Conservation (phyloP, 2,888 invertebrate genomes). For the Drosophila austrosaltans region DNA sequence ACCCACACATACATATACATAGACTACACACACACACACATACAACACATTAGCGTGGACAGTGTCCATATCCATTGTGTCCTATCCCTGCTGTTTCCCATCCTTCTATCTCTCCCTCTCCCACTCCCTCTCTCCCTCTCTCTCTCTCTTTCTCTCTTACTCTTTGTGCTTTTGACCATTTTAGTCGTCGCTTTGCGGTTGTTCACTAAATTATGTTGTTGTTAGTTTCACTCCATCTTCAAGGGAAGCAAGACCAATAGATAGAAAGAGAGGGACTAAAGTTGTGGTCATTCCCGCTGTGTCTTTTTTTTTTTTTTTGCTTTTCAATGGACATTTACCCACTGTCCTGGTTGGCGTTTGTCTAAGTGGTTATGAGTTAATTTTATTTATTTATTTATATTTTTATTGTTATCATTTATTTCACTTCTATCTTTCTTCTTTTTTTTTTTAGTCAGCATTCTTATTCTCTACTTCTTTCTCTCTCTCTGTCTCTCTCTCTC, state of each 20-base stretch:
- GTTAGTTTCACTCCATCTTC: slow-evolving; percentile 64
- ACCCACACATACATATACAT: slow-evolving; percentile 15
- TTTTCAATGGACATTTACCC: slow-evolving; percentile 9
- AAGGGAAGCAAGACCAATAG: slow-evolving; percentile 1
- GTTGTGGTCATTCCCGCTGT: slow-evolving; percentile 13
- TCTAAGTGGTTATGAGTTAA: slow-evolving; percentile 80
- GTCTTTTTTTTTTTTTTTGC: not conserved
- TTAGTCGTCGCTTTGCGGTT: slow-evolving; percentile 56
- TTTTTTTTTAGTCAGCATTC: slow-evolving; percentile 39
- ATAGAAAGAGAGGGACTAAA: slow-evolving; percentile 2
- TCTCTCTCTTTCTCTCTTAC: not conserved
- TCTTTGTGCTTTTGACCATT: slow-evolving; percentile 43
- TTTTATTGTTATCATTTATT: slow-evolving; percentile 77
- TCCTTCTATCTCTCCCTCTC: slow-evolving; percentile 2
- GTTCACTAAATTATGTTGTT: slow-evolving; percentile 76
- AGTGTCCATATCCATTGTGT: slow-evolving; percentile 38
- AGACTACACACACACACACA: slow-evolving; percentile 15
- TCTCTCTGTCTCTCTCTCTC: too few species aligned
- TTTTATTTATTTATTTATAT: slow-evolving; percentile 81
- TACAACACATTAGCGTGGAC: slow-evolving; percentile 11
- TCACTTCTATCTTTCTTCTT: slow-evolving; percentile 47
- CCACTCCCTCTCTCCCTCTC: not conserved
- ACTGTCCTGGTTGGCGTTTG: slow-evolving; percentile 41
- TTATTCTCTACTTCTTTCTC: slow-evolving; percentile 46
- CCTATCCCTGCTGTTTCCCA: slow-evolving; percentile 28